Evolutionary conservation across 2,797 vertebrate species (phyloP).

Genomic region (Malacoctenus gilli): DNA sequence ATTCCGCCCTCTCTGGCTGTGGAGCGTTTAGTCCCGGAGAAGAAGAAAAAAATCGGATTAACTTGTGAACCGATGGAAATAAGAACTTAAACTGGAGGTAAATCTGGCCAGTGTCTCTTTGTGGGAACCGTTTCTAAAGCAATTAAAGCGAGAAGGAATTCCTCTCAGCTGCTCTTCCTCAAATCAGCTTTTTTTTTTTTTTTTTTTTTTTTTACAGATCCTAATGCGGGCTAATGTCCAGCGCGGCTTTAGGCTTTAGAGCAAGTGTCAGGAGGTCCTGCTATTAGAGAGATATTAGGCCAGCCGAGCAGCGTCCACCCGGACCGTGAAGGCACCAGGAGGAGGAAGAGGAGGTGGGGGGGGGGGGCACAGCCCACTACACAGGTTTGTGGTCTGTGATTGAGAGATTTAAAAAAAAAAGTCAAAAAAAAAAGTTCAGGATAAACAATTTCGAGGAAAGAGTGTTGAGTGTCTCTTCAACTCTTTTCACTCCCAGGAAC

Average conservation of each 20-base stretch:
- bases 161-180: constrained; percentile 90
- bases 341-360: constrained; percentile 6
- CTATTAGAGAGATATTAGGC: constrained; percentile 63
- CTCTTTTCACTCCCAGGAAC: too few relatives aligned
- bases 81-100: constrained; percentile 94
- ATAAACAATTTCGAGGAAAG: too few relatives aligned
- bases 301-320: constrained; percentile 32
- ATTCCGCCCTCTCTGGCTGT: constrained; percentile 33
- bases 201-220: constrained; percentile 80
- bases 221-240: constrained; percentile 88
- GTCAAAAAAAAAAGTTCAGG: too few relatives aligned
- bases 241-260: constrained; percentile 85
- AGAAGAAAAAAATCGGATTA: constrained; percentile 87
- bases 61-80: constrained; percentile 96
- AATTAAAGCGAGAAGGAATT: constrained; percentile 96
- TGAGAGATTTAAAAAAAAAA: too few relatives aligned
- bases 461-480: too few relatives aligned
- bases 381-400: not conserved
- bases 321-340: too few relatives aligned
- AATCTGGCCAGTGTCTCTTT: constrained; percentile 92
- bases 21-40: constrained; percentile 72
- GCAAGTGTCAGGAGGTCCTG: constrained; percentile 71
- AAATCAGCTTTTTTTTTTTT: constrained; percentile 93
- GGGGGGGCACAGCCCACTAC: constrained; percentile 15
- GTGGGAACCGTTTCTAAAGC: constrained; percentile 93